These are phyloP conservation scores for Vulpes ferrilata DNA, from an alignment of 2,113 vertebrate genomes.

Conservation along the genomic window DNA sequence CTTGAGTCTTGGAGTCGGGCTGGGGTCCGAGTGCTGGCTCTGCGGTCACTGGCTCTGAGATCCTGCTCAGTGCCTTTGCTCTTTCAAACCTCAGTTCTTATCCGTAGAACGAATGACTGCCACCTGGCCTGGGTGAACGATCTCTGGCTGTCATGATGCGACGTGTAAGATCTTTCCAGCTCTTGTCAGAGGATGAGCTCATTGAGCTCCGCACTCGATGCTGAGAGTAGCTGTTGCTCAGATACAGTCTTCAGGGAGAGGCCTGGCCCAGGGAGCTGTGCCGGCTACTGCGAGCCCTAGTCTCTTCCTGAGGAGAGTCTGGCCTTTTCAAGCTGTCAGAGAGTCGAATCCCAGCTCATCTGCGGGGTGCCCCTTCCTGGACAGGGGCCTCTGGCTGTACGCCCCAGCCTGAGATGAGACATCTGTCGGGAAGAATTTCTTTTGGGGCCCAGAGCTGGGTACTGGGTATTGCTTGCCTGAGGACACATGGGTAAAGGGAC, in stretches of 20 bases:
- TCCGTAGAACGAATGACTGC: accelerated
- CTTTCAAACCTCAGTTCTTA: background rate
- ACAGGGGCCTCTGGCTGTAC: background rate
- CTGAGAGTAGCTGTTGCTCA: background rate
- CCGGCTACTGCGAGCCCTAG: accelerated
- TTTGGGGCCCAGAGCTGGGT: background rate
- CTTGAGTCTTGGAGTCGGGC: background rate
- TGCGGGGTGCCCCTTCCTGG: background rate
- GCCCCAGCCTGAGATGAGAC: background rate
- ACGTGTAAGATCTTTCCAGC: background rate
- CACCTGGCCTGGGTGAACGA: background rate
- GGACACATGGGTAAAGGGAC: background rate
- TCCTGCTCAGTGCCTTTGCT: background rate
- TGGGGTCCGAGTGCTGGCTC: background rate
- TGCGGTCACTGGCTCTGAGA: background rate
- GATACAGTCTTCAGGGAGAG: background rate
- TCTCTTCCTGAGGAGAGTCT: background rate
- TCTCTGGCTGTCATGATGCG: background rate
- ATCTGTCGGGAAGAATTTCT: background rate
- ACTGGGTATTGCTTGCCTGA: background rate
- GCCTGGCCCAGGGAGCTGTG: background rate
- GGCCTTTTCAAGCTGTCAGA: background rate
- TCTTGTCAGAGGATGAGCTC: background rate
- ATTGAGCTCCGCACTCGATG: background rate
- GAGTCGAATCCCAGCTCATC: background rate